Evolutionary conservation across 2,888 invertebrate genomes (phyloP).

Genomic region (Oscheius sp.): DNA sequence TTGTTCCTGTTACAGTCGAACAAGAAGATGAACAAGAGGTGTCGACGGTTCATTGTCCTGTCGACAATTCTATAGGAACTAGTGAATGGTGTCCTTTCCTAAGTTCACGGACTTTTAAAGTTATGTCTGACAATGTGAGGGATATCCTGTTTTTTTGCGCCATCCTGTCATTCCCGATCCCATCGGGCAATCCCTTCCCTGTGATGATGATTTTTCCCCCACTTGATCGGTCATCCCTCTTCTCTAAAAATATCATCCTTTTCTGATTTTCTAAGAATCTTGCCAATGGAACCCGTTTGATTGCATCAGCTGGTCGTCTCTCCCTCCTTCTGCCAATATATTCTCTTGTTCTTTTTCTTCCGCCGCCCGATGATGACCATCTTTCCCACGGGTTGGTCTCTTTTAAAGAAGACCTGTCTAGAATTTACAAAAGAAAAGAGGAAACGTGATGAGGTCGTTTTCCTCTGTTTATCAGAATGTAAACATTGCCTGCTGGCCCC

Average conservation of each 20-base stretch:
- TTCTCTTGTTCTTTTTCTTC: background rate
- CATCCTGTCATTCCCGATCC: too few relatives aligned
- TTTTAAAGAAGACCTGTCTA: background rate
- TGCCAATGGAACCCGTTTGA: slow-evolving; percentile 22
- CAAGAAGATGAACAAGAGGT: background rate
- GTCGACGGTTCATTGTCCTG: background rate
- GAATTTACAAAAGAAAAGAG: background rate
- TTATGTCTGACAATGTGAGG: too few relatives aligned
- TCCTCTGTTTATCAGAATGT: slow-evolving; percentile 20
- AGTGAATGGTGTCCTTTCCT: too few relatives aligned
- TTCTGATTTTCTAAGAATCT: background rate
- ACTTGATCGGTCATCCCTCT: background rate
- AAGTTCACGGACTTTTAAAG: too few relatives aligned
- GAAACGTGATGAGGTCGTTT: background rate
- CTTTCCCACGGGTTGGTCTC: background rate
- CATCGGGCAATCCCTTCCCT: background rate
- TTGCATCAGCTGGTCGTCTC: slow-evolving; percentile 33
- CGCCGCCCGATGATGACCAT: background rate
- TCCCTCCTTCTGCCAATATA: background rate
- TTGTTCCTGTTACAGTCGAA: background rate
- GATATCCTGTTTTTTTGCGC: background rate
- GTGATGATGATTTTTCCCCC: background rate
- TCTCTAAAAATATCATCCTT: background rate
- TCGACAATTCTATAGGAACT: background rate
- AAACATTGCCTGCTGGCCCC: slow-evolving; percentile 5